Conservation (phyloP, 1,140 invertebrate genomes). For the Scaptomyza montana region DNA sequence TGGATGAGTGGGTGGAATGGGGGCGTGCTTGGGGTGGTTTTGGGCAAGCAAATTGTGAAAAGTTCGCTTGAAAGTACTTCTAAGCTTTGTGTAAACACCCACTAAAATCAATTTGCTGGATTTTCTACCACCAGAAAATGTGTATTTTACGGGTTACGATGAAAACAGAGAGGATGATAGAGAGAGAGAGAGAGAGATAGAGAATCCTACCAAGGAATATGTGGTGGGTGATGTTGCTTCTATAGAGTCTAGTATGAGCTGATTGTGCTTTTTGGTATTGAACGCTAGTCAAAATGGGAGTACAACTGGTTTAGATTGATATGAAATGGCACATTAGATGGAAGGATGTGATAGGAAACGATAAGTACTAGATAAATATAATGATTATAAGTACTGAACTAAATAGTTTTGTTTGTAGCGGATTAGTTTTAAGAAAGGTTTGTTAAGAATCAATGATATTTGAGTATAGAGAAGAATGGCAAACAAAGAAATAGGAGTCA, state of each 20-base stretch:
- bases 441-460: not conserved
- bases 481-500: not conserved
- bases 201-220: not conserved
- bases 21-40: slow-evolving; percentile 56
- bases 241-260: slow-evolving; percentile 6
- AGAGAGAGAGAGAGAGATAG: slow-evolving; percentile 21
- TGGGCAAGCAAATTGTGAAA: slow-evolving; percentile 73
- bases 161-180: not conserved
- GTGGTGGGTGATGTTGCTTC: not conserved
- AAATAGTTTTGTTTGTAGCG: not conserved
- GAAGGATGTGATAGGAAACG: slow-evolving; percentile 19
- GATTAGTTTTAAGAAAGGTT: not conserved
- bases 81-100: slow-evolving; percentile 83
- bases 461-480: not conserved
- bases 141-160: slow-evolving; percentile 77
- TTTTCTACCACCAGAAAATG: slow-evolving; percentile 82
- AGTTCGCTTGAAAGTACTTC: slow-evolving; percentile 75
- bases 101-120: slow-evolving; percentile 83
- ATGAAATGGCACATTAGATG: slow-evolving; percentile 37
- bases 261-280: slow-evolving; percentile 39
- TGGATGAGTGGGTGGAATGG: slow-evolving; percentile 31
- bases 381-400: slow-evolving; percentile 14
- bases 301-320: slow-evolving; percentile 34
- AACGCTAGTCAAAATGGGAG: not conserved
- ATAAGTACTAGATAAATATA: slow-evolving; percentile 22